phyloP scores from a whole-genome alignment of 2,113 vertebrate genomes.

The Dicerorhinus sumatrensis region DNA sequence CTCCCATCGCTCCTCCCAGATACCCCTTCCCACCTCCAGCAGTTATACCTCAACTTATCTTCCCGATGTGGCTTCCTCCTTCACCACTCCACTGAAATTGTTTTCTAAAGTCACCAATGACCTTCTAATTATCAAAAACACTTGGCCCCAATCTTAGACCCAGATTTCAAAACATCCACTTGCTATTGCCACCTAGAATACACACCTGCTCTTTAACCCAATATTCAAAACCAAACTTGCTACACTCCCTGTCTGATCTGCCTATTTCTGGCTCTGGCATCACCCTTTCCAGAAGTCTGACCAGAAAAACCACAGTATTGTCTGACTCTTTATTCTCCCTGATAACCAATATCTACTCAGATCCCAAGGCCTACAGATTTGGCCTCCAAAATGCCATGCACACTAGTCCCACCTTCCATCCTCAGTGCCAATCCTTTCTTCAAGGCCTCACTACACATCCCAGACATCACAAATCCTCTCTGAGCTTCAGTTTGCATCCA shows the following conservation, averaged over 20 bases:
- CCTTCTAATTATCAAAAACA: not conserved
- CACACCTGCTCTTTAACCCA: not conserved
- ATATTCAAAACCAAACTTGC: not conserved
- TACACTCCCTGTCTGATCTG: not conserved
- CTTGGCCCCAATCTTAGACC: not conserved
- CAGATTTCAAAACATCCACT: not conserved
- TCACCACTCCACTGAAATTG: not conserved
- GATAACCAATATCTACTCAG: not conserved
- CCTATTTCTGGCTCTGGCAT: not conserved
- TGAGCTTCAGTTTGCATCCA: not conserved
- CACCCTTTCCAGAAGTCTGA: not conserved
- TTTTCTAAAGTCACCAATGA: not conserved
- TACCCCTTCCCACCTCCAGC: not conserved
- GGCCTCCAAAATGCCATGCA: not conserved
- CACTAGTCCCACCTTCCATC: not conserved
- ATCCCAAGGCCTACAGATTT: not conserved
- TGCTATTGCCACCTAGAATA: not conserved
- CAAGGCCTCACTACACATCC: not conserved
- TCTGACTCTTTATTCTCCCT: not conserved
- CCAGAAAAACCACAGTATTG: not conserved
- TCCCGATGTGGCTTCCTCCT: not conserved
- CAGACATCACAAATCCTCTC: not conserved
- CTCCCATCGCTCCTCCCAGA: not conserved
- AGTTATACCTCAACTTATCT: not conserved
- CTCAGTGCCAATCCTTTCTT: not conserved